Conservation (phyloP, 2,888 invertebrate genomes). For the Eremobia ochroleuca region DNA sequence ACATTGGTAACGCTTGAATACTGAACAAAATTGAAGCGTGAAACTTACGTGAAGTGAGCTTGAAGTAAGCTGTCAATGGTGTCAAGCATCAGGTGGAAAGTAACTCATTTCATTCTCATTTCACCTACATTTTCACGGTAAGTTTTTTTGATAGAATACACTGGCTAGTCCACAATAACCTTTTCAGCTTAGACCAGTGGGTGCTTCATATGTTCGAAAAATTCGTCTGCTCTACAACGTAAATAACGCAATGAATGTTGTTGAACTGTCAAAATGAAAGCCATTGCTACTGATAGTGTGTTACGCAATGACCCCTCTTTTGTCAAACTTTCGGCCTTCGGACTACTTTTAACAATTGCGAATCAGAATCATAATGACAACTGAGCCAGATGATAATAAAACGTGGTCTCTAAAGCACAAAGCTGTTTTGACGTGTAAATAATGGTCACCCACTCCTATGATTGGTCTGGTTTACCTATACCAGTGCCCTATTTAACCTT, state of each 20-base stretch:
- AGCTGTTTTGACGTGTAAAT: background rate
- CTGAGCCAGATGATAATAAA: background rate
- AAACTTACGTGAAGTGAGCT: background rate
- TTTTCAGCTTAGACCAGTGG: too few species aligned
- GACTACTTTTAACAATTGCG: background rate
- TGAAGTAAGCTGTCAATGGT: background rate
- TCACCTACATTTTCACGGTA: too few species aligned
- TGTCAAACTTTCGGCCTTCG: background rate
- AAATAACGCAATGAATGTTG: too few species aligned
- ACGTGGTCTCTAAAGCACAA: background rate
- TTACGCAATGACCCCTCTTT: background rate
- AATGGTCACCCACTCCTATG: too few species aligned
- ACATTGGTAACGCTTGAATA: background rate
- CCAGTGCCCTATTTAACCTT: too few species aligned
- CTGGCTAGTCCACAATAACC: too few species aligned
- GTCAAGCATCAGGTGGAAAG: background rate
- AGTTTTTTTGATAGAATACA: too few species aligned
- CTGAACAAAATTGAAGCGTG: background rate
- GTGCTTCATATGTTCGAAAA: too few species aligned
- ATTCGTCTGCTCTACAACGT: too few species aligned
- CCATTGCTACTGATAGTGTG: too few species aligned
- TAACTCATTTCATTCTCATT: background rate
- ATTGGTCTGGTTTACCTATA: too few species aligned
- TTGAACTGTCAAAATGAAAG: too few species aligned
- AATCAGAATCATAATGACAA: background rate